Conservation (phyloP, 2,888 invertebrate genomes). For the Latrodectus elegans region DNA sequence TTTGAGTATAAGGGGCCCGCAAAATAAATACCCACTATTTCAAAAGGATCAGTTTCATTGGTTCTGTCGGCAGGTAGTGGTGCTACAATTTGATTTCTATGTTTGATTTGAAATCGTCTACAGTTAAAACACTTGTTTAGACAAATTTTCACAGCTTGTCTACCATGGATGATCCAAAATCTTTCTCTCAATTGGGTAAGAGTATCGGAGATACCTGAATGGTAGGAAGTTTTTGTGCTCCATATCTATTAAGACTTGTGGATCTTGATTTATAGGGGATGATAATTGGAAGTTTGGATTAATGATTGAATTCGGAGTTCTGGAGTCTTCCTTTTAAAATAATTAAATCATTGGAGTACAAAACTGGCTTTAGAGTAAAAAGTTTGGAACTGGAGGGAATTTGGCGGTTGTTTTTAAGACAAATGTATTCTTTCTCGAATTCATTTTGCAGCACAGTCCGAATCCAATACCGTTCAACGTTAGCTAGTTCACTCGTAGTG, state of each 20-base stretch:
- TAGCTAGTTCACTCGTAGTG: not conserved
- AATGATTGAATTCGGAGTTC: too few relatives aligned
- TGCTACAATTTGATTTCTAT: too few relatives aligned
- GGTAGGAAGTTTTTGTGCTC: constrained; percentile 1
- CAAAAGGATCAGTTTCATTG: too few relatives aligned
- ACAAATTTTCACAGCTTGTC: not conserved
- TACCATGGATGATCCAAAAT: constrained; percentile 19
- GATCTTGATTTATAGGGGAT: too few relatives aligned
- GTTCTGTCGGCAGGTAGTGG: too few relatives aligned
- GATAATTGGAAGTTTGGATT: not conserved
- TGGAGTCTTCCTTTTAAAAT: too few relatives aligned
- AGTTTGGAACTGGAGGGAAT: too few relatives aligned
- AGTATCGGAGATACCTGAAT: constrained; percentile 22
- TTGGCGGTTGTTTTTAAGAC: not conserved
- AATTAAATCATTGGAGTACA: not conserved
- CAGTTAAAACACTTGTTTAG: constrained; percentile 8
- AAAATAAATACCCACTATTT: too few relatives aligned
- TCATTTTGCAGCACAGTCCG: constrained; percentile 1
- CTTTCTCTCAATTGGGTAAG: too few relatives aligned
- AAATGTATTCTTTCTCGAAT: constrained; percentile 3
- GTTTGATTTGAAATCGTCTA: not conserved
- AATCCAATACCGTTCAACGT: constrained; percentile 3
- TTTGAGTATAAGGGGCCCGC: too few relatives aligned
- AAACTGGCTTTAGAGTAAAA: too few relatives aligned
- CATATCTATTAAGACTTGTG: constrained; percentile 12